Conservation (phyloP, 1,140 invertebrate genomes). For the Gonatopus flavifemur region DNA sequence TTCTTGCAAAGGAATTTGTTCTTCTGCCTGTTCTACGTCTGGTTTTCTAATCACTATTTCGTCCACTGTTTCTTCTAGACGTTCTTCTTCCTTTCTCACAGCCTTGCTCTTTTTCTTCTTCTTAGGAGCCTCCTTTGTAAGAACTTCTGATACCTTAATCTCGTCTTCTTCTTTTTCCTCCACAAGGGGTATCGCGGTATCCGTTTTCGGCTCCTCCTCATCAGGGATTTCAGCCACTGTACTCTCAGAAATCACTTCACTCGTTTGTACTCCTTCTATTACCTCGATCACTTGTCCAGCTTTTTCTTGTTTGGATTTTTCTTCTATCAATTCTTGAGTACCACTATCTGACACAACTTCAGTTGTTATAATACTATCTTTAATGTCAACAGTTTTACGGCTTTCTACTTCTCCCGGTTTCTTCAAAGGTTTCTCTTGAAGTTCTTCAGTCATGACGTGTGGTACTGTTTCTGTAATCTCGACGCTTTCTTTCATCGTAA, state of each 20-base stretch:
- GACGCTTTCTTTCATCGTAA: constrained; percentile 22
- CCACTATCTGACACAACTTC: constrained; percentile 26
- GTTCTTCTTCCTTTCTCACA: constrained; percentile 29
- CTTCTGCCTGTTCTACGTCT: constrained; percentile 20
- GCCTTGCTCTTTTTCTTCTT: constrained; percentile 25
- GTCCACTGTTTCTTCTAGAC: constrained; percentile 21
- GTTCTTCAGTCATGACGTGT: neutral
- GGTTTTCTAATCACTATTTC: constrained; percentile 31
- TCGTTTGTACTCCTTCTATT: neutral
- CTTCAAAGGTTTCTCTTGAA: constrained; percentile 16
- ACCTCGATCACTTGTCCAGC: neutral
- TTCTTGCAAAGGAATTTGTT: constrained; percentile 14
- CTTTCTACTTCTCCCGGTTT: constrained; percentile 21
- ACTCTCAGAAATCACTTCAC: neutral
- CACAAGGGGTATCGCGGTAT: neutral
- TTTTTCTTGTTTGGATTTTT: constrained; percentile 1
- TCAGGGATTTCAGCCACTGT: neutral
- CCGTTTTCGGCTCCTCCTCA: neutral
- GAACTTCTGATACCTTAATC: constrained; percentile 16
- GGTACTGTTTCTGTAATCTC: constrained; percentile 16
- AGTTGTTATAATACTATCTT: constrained; percentile 29
- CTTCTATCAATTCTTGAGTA: constrained; percentile 18
- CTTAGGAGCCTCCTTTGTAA: constrained; percentile 19
- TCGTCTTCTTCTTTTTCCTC: neutral
- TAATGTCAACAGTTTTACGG: constrained; percentile 28